Percentiles rank a stretch among this genome's conserved stretches.
Evolutionary conservation across 2,113 vertebrate genomes (phyloP).

Genomic region (Seriola dumerili): DNA sequence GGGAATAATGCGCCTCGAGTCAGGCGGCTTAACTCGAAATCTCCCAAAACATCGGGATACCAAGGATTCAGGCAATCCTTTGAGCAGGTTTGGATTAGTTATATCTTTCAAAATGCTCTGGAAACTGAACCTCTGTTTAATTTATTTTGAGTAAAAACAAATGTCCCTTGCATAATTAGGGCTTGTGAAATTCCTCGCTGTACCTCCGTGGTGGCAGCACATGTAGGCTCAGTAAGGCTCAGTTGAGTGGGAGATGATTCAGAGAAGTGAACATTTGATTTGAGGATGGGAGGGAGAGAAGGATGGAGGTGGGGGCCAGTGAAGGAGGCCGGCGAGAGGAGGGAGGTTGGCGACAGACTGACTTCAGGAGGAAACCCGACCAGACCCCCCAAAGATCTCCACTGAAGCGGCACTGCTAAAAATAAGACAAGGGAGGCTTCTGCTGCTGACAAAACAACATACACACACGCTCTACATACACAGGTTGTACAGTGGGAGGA

Average conservation of each 20-base stretch:
- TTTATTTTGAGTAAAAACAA: no score
- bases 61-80: neutral
- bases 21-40: neutral
- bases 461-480: slow-evolving; percentile 64
- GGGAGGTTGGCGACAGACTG: slow-evolving; percentile 82
- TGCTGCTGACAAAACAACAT: slow-evolving; percentile 78
- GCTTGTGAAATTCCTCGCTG: no score
- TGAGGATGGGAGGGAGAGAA: slow-evolving; percentile 10
- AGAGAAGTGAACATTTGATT: neutral
- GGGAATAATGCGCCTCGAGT: slow-evolving; percentile 30
- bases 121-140: neutral
- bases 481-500: slow-evolving; percentile 56
- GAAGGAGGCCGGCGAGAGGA: slow-evolving; percentile 42
- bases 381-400: slow-evolving; percentile 76
- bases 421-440: slow-evolving; percentile 82
- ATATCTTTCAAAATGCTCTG: neutral
- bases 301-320: neutral
- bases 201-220: no score
- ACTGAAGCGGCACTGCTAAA: slow-evolving; percentile 80
- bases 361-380: slow-evolving; percentile 82
- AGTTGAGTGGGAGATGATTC: neutral
- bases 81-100: neutral
- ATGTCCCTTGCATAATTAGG: no score
- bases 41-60: neutral
- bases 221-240: no score